Conservation (phyloP, 2,888 invertebrate species). For the Drosophila atripex region DNA sequence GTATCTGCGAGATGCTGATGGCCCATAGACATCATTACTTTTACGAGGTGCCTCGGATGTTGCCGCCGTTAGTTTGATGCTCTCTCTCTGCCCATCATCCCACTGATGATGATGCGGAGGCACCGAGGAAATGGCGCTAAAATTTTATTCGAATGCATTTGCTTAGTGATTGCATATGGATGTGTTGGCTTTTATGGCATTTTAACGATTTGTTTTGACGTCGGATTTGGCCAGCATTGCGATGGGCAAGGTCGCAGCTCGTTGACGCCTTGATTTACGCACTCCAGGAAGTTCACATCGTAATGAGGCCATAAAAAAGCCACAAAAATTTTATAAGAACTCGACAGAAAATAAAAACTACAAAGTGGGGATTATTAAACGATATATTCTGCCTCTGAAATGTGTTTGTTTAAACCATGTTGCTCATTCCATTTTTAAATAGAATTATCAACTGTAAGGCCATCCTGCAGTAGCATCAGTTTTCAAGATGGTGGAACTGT, state of each 20-base stretch:
- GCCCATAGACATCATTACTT: constrained; percentile 74
- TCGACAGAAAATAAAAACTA: background rate
- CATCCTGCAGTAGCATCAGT: constrained; percentile 26
- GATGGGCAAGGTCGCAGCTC: constrained; percentile 46
- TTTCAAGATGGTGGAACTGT: constrained; percentile 70
- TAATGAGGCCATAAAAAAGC: constrained; percentile 11
- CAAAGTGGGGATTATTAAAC: background rate
- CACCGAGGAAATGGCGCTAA: constrained; percentile 73
- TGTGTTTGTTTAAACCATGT: background rate
- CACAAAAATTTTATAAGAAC: background rate
- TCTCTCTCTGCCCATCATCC: background rate
- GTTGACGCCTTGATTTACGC: constrained; percentile 52
- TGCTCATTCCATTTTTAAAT: background rate
- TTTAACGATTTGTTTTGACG: constrained; percentile 83
- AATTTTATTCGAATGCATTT: constrained; percentile 75
- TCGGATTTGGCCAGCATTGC: constrained; percentile 55
- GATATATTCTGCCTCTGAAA: background rate
- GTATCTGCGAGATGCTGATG: constrained; percentile 66
- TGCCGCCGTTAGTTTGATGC: constrained; percentile 67
- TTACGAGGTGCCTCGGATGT: constrained; percentile 80
- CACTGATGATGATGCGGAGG: constrained; percentile 47
- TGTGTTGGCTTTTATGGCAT: constrained; percentile 70
- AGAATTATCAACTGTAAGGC: background rate
- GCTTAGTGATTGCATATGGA: constrained; percentile 60
- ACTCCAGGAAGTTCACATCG: constrained; percentile 22